These are phyloP conservation scores for Drepanosiphum platanoidis DNA, from an alignment of 2,888 invertebrate genomes.

Conservation along the genomic window DNA sequence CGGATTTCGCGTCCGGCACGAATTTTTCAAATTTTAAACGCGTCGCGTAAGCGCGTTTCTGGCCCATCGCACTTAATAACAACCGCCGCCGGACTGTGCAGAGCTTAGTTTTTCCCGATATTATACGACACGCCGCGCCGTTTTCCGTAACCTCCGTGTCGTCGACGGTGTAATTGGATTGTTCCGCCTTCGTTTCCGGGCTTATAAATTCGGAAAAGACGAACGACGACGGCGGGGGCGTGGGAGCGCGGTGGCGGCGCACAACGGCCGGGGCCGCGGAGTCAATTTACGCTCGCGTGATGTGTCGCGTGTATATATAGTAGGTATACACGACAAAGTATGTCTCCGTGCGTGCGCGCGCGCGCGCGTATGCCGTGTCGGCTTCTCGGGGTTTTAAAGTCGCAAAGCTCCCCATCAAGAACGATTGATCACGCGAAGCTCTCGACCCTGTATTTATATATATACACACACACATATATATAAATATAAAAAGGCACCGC, in stretches of 20 bases:
- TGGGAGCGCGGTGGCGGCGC: not conserved
- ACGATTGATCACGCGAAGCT: constrained; percentile 57
- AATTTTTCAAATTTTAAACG: no score
- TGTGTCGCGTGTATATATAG: no score
- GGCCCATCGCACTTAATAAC: no score
- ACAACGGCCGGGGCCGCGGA: not conserved
- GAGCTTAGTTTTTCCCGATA: not conserved
- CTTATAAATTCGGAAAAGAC: constrained; percentile 16
- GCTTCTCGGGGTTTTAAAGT: constrained; percentile 37
- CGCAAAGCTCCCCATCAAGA: constrained; percentile 20
- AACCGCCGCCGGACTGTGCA: no score
- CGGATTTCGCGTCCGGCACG: no score
- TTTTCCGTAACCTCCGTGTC: not conserved
- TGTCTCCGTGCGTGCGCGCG: not conserved
- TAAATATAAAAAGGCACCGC: not conserved
- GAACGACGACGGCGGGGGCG: constrained; percentile 27
- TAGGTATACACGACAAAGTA: constrained; percentile 19
- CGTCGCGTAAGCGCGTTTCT: no score
- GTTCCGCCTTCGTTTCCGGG: constrained; percentile 40
- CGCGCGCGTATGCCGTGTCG: constrained; percentile 25
- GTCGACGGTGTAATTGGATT: constrained; percentile 41
- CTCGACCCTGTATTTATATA: constrained; percentile 36
- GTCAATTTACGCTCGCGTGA: constrained; percentile 54
- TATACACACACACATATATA: not conserved
- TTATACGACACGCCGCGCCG: no score